A percentile compares a stretch with the other conserved stretches of the same genome.
These are phyloP conservation scores for Eilema griseolum DNA, from an alignment of 2,888 invertebrate species.

Conservation along the genomic window DNA sequence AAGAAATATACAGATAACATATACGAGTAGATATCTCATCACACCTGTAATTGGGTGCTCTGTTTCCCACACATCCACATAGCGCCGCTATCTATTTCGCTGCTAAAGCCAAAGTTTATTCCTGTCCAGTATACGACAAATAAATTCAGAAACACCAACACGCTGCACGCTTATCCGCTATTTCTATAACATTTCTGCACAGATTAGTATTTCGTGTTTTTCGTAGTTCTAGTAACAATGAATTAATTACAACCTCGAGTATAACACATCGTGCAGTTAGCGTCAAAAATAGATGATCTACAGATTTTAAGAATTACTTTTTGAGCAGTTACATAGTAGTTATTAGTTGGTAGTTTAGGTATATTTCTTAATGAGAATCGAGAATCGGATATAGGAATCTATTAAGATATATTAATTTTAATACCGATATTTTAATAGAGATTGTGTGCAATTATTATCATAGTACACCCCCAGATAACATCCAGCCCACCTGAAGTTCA, in stretches of 20 bases:
- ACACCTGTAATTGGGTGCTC: constrained; percentile 49
- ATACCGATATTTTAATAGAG: no score
- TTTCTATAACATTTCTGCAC: constrained; percentile 29
- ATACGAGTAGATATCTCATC: constrained; percentile 27
- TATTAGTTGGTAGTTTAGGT: no score
- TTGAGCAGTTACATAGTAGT: no score
- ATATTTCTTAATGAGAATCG: no score
- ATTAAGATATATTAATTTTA: no score
- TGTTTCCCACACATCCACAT: constrained; percentile 39
- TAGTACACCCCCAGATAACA: no score
- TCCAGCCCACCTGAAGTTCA: no score
- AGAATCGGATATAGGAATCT: no score
- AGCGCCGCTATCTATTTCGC: constrained; percentile 51
- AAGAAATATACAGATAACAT: constrained; percentile 3
- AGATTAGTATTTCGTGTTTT: background rate
- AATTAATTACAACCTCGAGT: background rate
- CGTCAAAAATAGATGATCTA: no score
- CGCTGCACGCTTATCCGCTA: constrained; percentile 43
- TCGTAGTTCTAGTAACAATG: background rate
- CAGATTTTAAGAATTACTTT: no score
- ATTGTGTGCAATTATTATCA: no score
- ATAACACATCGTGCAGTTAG: no score
- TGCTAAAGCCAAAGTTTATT: constrained; percentile 56
- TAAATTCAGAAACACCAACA: constrained; percentile 61
- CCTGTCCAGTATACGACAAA: constrained; percentile 57